phyloP scores from a whole-genome alignment of 1,140 invertebrate species.

The Magallana ariakensis region DNA sequence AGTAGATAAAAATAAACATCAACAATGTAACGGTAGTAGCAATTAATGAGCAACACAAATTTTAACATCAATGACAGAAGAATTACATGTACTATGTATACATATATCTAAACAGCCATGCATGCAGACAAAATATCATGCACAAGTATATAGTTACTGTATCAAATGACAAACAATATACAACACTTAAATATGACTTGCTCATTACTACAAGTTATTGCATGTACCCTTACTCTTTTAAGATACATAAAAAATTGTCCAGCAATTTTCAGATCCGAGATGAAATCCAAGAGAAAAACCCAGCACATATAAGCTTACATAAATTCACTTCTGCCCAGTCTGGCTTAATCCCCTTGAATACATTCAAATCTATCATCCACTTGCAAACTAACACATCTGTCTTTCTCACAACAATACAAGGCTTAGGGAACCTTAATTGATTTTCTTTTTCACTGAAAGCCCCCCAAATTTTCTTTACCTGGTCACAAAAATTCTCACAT shows the following conservation, averaged over 20 bases:
- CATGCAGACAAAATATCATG: no score
- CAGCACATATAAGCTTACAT: neutral
- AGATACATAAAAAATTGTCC: no score
- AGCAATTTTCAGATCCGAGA: no score
- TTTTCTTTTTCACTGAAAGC: slow-evolving; percentile 1
- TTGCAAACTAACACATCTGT: neutral
- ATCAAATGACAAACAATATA: no score
- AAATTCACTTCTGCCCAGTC: neutral
- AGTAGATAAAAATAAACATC: neutral
- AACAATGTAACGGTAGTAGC: no score
- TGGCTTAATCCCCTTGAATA: neutral
- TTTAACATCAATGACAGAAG: neutral
- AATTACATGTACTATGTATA: neutral
- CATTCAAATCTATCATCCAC: slow-evolving; percentile 6
- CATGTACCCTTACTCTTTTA: no score
- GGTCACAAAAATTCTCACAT: neutral
- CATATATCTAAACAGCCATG: no score
- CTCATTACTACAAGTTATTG: no score
- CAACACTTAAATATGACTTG: no score
- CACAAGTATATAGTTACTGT: no score
- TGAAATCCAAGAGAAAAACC: no score
- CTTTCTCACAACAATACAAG: neutral
- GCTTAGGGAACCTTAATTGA: slow-evolving; percentile 18
- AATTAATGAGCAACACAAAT: no score
- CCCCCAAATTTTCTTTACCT: neutral